phyloP scores from a whole-genome alignment of 2,797 vertebrate genomes.

The Pangasius larnaudii region DNA sequence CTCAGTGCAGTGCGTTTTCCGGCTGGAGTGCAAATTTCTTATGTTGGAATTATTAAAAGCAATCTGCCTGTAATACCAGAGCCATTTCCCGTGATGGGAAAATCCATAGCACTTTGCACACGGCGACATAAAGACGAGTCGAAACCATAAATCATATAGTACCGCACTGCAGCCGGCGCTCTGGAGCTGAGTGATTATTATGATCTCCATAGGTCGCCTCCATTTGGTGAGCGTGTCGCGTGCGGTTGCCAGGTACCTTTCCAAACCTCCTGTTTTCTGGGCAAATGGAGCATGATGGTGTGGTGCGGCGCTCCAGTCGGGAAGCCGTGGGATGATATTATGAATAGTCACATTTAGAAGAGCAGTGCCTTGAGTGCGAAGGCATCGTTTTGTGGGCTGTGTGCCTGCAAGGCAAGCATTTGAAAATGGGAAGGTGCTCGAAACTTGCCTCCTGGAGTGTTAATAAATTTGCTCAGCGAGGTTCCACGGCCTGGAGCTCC shows the following conservation, averaged over 20 bases:
- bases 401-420: background rate
- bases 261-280: constrained; percentile 52
- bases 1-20: background rate
- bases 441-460: background rate
- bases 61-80: constrained; percentile 41
- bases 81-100: constrained; percentile 30
- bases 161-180: background rate
- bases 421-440: background rate
- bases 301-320: constrained; percentile 17
- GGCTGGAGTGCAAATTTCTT: background rate
- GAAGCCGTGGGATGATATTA: constrained; percentile 27
- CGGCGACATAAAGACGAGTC: constrained; percentile 2
- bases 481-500: background rate
- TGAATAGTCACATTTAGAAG: constrained; percentile 27
- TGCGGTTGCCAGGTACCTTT: constrained; percentile 60
- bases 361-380: background rate
- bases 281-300: constrained; percentile 57
- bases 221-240: constrained; percentile 35
- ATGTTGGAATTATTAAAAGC: constrained; percentile 38
- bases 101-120: constrained; percentile 34
- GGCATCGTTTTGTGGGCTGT: background rate
- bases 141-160: constrained; percentile 44
- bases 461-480: constrained; percentile 21
- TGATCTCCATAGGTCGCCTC: constrained; percentile 43
- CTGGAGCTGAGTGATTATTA: constrained; percentile 47